phyloP scores from a whole-genome alignment of 2,797 vertebrate species.

The Hylomyscus alleni region DNA sequence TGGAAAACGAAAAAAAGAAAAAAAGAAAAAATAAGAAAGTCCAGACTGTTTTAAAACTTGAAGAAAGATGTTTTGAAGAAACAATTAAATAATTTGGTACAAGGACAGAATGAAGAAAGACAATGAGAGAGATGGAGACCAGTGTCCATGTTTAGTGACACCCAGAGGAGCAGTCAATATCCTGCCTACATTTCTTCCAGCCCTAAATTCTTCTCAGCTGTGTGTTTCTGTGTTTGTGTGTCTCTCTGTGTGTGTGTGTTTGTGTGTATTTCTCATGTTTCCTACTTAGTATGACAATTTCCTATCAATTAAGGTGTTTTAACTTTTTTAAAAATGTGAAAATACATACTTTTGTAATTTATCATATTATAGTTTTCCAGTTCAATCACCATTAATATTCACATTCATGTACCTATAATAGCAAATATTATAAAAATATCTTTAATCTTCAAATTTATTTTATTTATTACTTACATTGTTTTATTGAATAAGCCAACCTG shows the following conservation, averaged over 20 bases:
- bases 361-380: not conserved
- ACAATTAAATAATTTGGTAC: not conserved
- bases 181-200: not conserved
- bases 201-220: not conserved
- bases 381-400: not conserved
- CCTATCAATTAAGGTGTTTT: not conserved
- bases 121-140: not conserved
- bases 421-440: not conserved
- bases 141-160: not conserved
- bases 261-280: not conserved
- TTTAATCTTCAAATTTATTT: not conserved
- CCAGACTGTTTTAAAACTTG: not conserved
- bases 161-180: not conserved
- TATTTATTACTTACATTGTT: not conserved
- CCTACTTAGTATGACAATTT: not conserved
- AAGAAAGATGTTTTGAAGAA: not conserved
- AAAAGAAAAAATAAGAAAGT: too few relatives aligned
- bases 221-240: too few relatives aligned
- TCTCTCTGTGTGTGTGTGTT: not conserved
- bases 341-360: not conserved
- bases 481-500: not conserved
- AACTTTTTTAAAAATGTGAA: not conserved
- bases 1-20: too few relatives aligned
- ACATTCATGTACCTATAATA: not conserved
- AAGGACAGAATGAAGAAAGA: not conserved